Evolutionary conservation across 2,113 vertebrate species (phyloP), one percentile per base, ranked within the genome.

Genomic region (Anser cygnoides): DNA sequence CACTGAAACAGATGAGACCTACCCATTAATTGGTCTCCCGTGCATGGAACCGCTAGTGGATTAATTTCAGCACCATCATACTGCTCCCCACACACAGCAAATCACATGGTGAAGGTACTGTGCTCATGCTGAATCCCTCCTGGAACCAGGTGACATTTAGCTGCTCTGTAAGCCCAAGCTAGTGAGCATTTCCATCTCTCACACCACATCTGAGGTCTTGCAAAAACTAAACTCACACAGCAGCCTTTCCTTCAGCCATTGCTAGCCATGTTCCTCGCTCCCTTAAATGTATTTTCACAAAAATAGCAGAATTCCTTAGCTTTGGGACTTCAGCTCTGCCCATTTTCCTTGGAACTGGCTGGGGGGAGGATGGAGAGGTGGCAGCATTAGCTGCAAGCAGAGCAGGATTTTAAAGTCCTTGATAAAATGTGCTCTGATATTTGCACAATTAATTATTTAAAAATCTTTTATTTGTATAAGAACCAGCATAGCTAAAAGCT

Each of bases 41-140:
- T 11, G 59, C 50, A 13, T 68, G 37, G 35, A 88, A 71, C 83
- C 43, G 58, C 79, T 79, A 58, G 1, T 3, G 2, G 67, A 22
- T 20, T 5, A 0, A n/a, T 21, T 33, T 14, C 75, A 73, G 93
- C 7, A 3, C 57, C 31, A 17, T 9, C 59, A 6, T 39, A 43
- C 57, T 43, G 80, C 68, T 92, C 59, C 52, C 26, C 0, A 2
- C 0, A 3, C 71, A 35, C 29, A 37, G 61, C 44, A 28, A n/a
- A 10, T 1, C 1, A 2, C 50, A 14, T 2, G 0, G 23, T 37
- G 73, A 50, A 31, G 58, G 43, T 3, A 4, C 44, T 16, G 33
- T 10, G 71, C 49, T 58, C 1, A 1, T 12, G 20, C 67, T 14
- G 31, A 1, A 3, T 50, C 52, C 57, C n/a, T 85, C 50, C 83